Base-by-base conservation (phyloP, 2,888 invertebrate species). In the Scaptomyza caliginosa region DNA sequence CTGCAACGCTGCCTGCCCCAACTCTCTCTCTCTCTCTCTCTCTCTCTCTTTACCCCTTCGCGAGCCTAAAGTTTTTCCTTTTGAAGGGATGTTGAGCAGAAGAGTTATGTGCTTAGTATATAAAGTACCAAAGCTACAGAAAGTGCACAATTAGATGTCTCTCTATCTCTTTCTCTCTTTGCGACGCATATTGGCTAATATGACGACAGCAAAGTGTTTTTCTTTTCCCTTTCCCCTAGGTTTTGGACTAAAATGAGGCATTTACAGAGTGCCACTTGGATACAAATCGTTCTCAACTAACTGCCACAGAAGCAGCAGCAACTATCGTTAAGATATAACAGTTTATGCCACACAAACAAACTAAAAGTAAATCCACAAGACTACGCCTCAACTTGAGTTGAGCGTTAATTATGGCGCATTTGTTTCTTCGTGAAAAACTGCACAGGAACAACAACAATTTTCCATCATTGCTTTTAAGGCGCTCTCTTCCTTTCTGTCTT, bases 101-200 rank as follows among this genome's bases (percentile, higher is more conserved):
- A 34, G 42, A 38, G 63, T 57, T 52, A 28, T 3, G 28, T 10
- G 34, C 34, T 34, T 34, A 16, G 16, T 16, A 34, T 34, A 13
- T 34, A 6, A 34, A 34, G 34, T 34, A 34, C 34, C 34, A 34
- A 16, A 16, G 34, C 34, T 16, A 16, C 8, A 16, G n/a, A 28
- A 17, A 39, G 52, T 34, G 16, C 66, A 76, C 85, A 74, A 86
- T 83, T 86, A 85, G 57, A 40, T 60, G 42, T 55, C 17, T 45
- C n/a, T 45, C 26, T 42, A 10, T 10, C 8, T 4, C 21, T 42
- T 13, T 26, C 24, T 43, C 11, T 42, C 6, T 24, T 0, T 10
- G 6, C 24, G 16, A 30, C 42, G 52, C 76, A 66, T 77, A 74
- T 78, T 74, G 63, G 86, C 73, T 74, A 74, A 74, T 70, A 67